Base-by-base conservation (phyloP, 1,140 invertebrate genomes). In the Palaemon carinicauda region DNA sequence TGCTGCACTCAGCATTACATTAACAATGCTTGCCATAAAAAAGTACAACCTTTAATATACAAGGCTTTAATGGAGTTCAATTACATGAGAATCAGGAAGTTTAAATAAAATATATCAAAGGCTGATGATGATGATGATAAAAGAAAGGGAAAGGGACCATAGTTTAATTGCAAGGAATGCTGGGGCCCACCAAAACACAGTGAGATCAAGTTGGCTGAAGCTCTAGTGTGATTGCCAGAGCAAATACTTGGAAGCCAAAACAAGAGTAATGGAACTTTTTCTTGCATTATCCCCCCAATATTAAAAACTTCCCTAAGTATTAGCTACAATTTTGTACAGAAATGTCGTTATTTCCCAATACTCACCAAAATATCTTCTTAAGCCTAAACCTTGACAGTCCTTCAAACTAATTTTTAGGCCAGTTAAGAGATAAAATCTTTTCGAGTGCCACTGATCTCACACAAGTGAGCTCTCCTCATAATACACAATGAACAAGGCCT, bases 171-270 rank as follows among this genome's bases (percentile, higher is more conserved):
- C 77, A 73, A 86, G 84, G 84, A 69, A 86, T 50, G 84, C 84
- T 86, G 77, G 84, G 84, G 75, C 84, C 84, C 53, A 54, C 65
- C 52, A 56, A 86, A 86, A 80, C 77, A 80, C 77, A 85, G 75
- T 86, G 84, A 86, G 84, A 86, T 86, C 84, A 69, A 53, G 60
- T 60, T 86, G 84, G 84, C 84, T 53, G 24, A 29, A 73, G 84
- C 84, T 73, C 69, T 56, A 73, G 84, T 86, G 84, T 86, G 84
- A 50, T 54, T 69, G 77, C 77, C 51, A 56, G 52, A 56, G 80
- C 84, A 85, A 51, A 86, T 78, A 74, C 84, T 65, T 73, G 84
- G 77, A 80, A 86, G 84, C 84, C 84, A 80, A n/a, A 85, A 86
- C 77, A 69, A 77, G 69, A 86, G 75, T 74, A 80, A 74, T 80